Conservation (phyloP, 92 coral and sea anemone species). For the Blastomussa wellsi region DNA sequence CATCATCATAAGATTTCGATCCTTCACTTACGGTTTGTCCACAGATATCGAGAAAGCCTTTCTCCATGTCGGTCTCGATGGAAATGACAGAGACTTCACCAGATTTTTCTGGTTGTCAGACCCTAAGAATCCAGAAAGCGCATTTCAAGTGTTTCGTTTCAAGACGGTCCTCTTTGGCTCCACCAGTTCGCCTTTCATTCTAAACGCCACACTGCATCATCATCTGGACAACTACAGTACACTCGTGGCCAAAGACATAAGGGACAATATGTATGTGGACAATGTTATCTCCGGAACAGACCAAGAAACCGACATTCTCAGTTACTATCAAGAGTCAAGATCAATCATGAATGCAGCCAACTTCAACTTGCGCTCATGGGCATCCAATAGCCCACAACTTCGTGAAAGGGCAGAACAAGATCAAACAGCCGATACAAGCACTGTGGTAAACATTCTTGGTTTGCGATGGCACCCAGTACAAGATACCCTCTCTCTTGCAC, state of each 20-base stretch:
- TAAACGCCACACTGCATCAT: slow-evolving; percentile 38
- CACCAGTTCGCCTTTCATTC: slow-evolving; percentile 61
- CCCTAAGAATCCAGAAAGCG: slow-evolving; percentile 44
- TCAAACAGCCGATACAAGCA: background rate
- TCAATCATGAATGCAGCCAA: slow-evolving; percentile 50
- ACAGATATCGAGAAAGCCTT: slow-evolving; percentile 64
- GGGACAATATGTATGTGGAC: slow-evolving; percentile 55
- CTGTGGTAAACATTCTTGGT: slow-evolving; percentile 57
- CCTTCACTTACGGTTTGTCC: slow-evolving; percentile 42
- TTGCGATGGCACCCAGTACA: slow-evolving; percentile 47
- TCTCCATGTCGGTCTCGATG: slow-evolving; percentile 41
- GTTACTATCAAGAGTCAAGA: slow-evolving; percentile 38
- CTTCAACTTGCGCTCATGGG: slow-evolving; percentile 62
- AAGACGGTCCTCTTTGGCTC: slow-evolving; percentile 67
- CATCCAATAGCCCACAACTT: slow-evolving; percentile 47
- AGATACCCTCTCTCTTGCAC: slow-evolving; percentile 22
- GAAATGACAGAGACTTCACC: slow-evolving; percentile 47
- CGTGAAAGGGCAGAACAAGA: slow-evolving; percentile 24
- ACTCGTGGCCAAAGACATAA: slow-evolving; percentile 41
- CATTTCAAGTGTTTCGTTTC: slow-evolving; percentile 56
- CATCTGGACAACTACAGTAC: slow-evolving; percentile 33
- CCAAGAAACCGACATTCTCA: slow-evolving; percentile 13
- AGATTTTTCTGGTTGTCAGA: slow-evolving; percentile 42
- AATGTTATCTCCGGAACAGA: slow-evolving; percentile 50
- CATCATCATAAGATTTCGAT: slow-evolving; percentile 47